Base-by-base conservation (phyloP, 2,888 invertebrate species). In the Sialis lutaria region DNA sequence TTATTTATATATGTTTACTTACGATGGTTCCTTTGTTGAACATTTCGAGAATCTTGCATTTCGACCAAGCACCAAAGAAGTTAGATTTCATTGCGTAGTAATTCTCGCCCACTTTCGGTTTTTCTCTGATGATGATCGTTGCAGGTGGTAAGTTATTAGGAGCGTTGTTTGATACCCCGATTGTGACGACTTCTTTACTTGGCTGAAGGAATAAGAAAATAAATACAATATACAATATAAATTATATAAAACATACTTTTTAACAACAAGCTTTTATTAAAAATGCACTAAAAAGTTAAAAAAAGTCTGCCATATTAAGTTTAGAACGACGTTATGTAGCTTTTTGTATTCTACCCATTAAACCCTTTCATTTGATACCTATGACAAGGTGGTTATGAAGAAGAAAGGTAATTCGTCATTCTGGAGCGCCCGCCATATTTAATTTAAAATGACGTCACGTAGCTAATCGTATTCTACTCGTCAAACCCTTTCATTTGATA, bases 71-170 rank as follows among this genome's bases (percentile, higher is more conserved):
- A 32, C 74, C 73, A 56, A 76, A 73, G 7, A 72, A 65, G 48
- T 66, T 65, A 54, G 74, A 74, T 52, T 75, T 72, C 70, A 77
- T 77, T 3, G 76, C 76, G 59, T 70, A 81, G 13, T 81, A 75
- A 9, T 62, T 56, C 42, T 68, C 69, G 42, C 75, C 75, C 1
- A 66, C 53, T 10, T 65, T 61, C 2, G 77, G 66, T 1, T 65
- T 58, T 0, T 72, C 66, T 35, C 72, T 70, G 0, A 60, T 52
- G 4, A 75, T 54, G 7, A 63, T 63, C 0, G 78, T 80, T 1
- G 64, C 60, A 0, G 75, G 72, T 1, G 80, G 80, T 32, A 80
- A 59, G 49, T 70, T 69, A 0, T 67, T 57, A 0, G 58, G 57
- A 34, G 56, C 48, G 8, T 50, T 48, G 44, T 55, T 46, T 42